These are phyloP conservation scores for Parauchenoglanis ngamensis DNA, from an alignment of 2,797 vertebrate species.

Conservation along the genomic window DNA sequence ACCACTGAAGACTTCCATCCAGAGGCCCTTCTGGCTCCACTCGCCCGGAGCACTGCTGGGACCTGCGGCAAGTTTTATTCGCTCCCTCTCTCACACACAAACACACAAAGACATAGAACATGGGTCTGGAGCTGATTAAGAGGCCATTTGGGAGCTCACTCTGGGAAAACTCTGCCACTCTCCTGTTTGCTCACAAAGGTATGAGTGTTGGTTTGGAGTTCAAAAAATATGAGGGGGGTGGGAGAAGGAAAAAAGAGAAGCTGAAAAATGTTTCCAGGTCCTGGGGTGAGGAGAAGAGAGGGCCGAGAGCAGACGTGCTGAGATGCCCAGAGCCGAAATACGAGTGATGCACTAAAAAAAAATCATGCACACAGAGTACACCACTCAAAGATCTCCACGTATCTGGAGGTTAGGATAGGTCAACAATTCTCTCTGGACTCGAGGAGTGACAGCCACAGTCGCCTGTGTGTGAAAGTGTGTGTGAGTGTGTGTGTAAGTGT, in stretches of 20 bases:
- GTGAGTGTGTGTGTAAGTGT: too few species aligned
- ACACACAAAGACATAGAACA: slow-evolving; percentile 21
- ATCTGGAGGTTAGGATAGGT: slow-evolving; percentile 12
- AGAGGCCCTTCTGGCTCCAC: slow-evolving; percentile 67
- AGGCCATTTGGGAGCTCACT: slow-evolving; percentile 76
- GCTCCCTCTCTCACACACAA: slow-evolving; percentile 48
- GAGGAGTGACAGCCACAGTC: background rate
- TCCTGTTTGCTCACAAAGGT: slow-evolving; percentile 74
- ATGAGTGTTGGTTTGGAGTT: slow-evolving; percentile 64
- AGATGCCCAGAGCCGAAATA: slow-evolving; percentile 21
- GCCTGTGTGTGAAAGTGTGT: background rate
- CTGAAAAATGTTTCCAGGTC: slow-evolving; percentile 60
- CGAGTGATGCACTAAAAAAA: slow-evolving; percentile 15
- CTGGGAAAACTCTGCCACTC: slow-evolving; percentile 76
- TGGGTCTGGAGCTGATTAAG: slow-evolving; percentile 90
- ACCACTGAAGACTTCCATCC: slow-evolving; percentile 70
- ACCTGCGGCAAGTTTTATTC: slow-evolving; percentile 63
- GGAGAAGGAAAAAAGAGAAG: slow-evolving; percentile 40
- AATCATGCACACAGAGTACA: background rate
- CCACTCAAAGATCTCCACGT: background rate
- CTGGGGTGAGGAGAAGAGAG: slow-evolving; percentile 14
- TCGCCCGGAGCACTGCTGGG: slow-evolving; percentile 72
- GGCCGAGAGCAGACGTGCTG: slow-evolving; percentile 7
- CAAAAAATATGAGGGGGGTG: slow-evolving; percentile 36
- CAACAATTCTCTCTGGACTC: background rate